A percentile compares a stretch with the other conserved stretches of the same genome.
Conservation (phyloP, 2,113 vertebrate species). For the Spea multiplicata region DNA sequence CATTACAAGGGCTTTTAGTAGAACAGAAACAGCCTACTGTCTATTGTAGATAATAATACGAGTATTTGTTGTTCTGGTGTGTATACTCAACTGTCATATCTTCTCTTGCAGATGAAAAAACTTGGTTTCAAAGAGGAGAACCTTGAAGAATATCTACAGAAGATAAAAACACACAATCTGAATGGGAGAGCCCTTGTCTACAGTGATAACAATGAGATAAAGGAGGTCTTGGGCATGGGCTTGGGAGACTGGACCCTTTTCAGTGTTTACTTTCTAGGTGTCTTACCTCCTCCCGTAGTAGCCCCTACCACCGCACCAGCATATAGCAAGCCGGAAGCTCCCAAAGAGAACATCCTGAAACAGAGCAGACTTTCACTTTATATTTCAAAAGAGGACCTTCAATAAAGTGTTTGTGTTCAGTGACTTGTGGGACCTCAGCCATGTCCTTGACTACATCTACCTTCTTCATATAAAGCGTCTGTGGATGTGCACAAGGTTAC, state of each 20-base stretch:
- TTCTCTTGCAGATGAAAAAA: slow-evolving; percentile 46
- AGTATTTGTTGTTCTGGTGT: background rate
- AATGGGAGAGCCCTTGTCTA: slow-evolving; percentile 46
- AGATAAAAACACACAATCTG: slow-evolving; percentile 35
- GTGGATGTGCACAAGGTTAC: too few species aligned
- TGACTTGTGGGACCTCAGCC: too few species aligned
- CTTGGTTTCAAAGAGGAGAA: slow-evolving; percentile 41
- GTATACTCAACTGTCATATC: background rate
- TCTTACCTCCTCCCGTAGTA: background rate
- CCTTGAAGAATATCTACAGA: slow-evolving; percentile 15
- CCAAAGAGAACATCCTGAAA: background rate
- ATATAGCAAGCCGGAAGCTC: background rate
- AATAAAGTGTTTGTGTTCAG: background rate
- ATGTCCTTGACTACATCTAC: too few species aligned
- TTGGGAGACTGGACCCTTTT: slow-evolving; percentile 51
- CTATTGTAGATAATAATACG: too few species aligned
- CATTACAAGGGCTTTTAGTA: too few species aligned
- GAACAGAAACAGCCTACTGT: too few species aligned
- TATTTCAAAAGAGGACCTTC: slow-evolving; percentile 22
- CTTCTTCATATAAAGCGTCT: too few species aligned
- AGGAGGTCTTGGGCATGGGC: slow-evolving; percentile 42
- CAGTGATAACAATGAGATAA: slow-evolving; percentile 46
- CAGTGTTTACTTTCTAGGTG: slow-evolving; percentile 45
- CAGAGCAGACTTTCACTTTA: slow-evolving; percentile 7
- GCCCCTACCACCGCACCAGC: background rate